phyloP scores from a whole-genome alignment of 2,113 vertebrate genomes.

The Naja naja region DNA sequence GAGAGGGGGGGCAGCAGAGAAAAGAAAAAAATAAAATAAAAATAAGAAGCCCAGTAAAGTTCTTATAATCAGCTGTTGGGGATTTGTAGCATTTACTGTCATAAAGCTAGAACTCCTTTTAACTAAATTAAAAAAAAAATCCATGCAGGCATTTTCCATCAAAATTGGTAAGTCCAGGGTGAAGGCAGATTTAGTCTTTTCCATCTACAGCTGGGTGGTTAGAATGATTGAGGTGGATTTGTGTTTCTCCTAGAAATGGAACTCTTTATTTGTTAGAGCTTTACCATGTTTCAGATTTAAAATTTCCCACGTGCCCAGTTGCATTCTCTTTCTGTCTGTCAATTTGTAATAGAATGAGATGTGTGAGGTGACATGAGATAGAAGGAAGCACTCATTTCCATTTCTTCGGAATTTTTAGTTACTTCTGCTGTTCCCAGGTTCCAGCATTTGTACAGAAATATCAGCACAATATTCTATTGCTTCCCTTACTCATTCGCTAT shows the following conservation, averaged over 20 bases:
- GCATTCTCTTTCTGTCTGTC: neutral
- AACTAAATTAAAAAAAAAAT: neutral
- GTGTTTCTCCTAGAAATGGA: neutral
- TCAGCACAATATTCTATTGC: neutral
- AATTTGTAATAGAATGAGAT: neutral
- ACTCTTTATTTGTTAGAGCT: neutral
- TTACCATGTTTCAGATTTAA: neutral
- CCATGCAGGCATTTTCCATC: neutral
- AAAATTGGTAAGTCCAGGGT: neutral
- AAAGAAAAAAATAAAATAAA: neutral
- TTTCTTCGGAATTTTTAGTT: neutral
- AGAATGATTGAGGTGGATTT: neutral
- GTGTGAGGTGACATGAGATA: neutral
- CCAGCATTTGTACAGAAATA: neutral
- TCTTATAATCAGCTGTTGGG: neutral
- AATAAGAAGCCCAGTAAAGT: neutral
- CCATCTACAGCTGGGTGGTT: neutral
- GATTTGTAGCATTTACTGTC: neutral
- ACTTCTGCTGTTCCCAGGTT: neutral
- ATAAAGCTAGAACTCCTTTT: neutral
- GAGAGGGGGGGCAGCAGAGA: too few species aligned
- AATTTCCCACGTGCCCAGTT: neutral
- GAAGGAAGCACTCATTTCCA: neutral
- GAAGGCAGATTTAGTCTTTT: neutral
- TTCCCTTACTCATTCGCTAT: neutral